These are phyloP conservation scores for Ailurus styani DNA, from an alignment of 2,113 vertebrate species.

Conservation along the genomic window DNA sequence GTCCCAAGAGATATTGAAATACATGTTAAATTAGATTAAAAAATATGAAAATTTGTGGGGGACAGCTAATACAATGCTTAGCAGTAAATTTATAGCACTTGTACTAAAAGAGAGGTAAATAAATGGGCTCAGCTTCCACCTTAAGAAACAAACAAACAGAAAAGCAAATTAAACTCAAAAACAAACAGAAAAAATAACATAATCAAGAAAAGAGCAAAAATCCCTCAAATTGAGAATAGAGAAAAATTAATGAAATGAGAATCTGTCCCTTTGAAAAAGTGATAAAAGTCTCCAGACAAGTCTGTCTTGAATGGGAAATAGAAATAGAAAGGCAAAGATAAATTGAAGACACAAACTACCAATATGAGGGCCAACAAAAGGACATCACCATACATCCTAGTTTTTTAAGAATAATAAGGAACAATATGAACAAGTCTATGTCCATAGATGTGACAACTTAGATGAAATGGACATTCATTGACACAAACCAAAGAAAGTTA, in stretches of 20 bases:
- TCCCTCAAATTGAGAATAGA: background rate
- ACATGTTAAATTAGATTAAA: background rate
- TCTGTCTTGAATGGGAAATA: background rate
- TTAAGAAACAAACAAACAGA: background rate
- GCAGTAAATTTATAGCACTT: background rate
- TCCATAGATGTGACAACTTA: background rate
- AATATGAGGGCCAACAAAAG: background rate
- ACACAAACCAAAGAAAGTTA: background rate
- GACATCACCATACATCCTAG: background rate
- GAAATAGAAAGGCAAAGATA: background rate
- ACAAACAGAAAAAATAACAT: background rate
- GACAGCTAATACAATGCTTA: background rate
- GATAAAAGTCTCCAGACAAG: background rate
- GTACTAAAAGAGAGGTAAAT: background rate
- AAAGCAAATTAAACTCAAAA: background rate
- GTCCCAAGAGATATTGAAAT: background rate
- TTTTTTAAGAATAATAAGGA: background rate
- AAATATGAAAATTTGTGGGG: background rate
- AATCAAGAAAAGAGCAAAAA: background rate
- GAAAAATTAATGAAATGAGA: background rate
- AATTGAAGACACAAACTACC: background rate
- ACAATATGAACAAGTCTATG: background rate
- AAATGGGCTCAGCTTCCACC: background rate
- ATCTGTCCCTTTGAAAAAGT: background rate
- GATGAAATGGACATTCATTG: background rate